These are phyloP conservation scores for Agriopis leucophaearia DNA, from an alignment of 2,888 invertebrate species.

Conservation along the genomic window DNA sequence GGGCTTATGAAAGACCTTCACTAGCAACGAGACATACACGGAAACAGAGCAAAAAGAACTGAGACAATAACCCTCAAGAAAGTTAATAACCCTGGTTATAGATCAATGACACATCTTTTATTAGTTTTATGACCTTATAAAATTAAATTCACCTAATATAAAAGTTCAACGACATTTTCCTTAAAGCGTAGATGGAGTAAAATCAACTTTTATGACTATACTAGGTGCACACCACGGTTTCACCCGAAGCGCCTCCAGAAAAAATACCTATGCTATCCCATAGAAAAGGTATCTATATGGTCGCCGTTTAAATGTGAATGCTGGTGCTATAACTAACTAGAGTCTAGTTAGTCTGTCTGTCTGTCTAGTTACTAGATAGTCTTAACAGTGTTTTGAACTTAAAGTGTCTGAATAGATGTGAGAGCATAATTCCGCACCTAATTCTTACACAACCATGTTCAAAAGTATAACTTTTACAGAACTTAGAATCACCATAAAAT, in stretches of 20 bases:
- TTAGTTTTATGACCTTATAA: slow-evolving; percentile 21
- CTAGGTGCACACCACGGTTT: not conserved
- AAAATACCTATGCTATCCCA: not conserved
- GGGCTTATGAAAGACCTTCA: not conserved
- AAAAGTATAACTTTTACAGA: too few species aligned
- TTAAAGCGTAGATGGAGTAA: not conserved
- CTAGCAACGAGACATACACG: not conserved
- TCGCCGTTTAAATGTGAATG: too few species aligned
- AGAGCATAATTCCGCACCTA: too few species aligned
- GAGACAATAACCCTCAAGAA: too few species aligned
- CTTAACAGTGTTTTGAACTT: too few species aligned
- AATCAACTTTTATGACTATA: not conserved
- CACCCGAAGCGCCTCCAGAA: not conserved
- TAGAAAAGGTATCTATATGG: too few species aligned
- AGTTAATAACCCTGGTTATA: slow-evolving; percentile 11
- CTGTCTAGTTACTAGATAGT: too few species aligned
- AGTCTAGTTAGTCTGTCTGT: too few species aligned
- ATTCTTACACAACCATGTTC: too few species aligned
- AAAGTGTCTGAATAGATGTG: too few species aligned
- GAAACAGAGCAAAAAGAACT: slow-evolving; percentile 5
- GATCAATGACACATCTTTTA: slow-evolving; percentile 12
- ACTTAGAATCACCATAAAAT: too few species aligned
- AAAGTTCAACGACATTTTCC: slow-evolving; percentile 19
- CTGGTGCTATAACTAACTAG: too few species aligned
- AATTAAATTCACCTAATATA: slow-evolving; percentile 6